A percentile compares a stretch with the other conserved stretches of the same genome.
phyloP scores from a whole-genome alignment of 30 jellyfish, hydroid and myxozoan species.

The Sanderia malayensis region DNA sequence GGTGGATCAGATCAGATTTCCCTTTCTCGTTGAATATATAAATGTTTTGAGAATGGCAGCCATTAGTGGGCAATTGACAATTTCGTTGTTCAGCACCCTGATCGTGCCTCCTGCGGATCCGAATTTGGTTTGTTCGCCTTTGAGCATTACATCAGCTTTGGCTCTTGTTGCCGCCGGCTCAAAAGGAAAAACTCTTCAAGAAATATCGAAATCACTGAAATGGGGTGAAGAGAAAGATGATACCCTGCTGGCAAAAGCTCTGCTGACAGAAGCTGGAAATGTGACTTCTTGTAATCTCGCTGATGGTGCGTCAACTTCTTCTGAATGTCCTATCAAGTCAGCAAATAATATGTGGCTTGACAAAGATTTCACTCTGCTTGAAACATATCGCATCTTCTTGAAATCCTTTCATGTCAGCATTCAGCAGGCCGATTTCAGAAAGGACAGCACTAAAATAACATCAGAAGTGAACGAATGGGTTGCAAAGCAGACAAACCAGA shows the following conservation, averaged over 20 bases:
- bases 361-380: conserved; percentile 1
- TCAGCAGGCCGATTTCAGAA: conserved; percentile 43
- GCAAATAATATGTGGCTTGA: conserved; percentile 58
- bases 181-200: conserved; percentile 52
- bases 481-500: conserved; percentile 37
- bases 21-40: too few relatives aligned
- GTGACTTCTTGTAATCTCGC: not conserved
- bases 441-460: conserved; percentile 20
- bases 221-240: not conserved
- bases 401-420: conserved; percentile 22
- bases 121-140: conserved; percentile 58
- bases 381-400: conserved; percentile 13
- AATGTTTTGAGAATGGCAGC: conserved; percentile 34
- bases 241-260: conserved; percentile 19
- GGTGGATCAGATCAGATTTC: too few relatives aligned
- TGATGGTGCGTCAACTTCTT: conserved; percentile 15
- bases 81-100: conserved; percentile 48
- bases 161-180: conserved; percentile 72
- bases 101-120: conserved; percentile 19
- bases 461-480: conserved; percentile 66
- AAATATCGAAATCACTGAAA: conserved; percentile 30
- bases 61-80: conserved; percentile 40
- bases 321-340: conserved; percentile 39
- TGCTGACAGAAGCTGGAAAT: conserved; percentile 21
- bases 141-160: conserved; percentile 59